These are phyloP conservation scores for Anastrepha ludens DNA, from an alignment of 1,140 invertebrate species.

Conservation along the genomic window DNA sequence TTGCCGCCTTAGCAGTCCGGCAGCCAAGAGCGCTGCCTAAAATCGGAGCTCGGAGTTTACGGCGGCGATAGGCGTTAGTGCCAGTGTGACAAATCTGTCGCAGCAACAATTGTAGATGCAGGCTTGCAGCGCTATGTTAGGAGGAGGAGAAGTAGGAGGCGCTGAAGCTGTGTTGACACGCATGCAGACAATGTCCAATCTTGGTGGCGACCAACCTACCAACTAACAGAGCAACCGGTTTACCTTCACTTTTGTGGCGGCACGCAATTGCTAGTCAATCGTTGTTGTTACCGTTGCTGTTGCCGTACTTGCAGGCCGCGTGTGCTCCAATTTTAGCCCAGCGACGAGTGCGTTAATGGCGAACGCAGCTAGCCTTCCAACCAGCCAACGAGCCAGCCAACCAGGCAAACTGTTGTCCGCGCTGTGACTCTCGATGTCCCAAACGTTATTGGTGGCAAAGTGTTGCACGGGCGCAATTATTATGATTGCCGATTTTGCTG, in stretches of 20 bases:
- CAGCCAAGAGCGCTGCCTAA: not conserved
- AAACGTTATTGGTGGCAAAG: not conserved
- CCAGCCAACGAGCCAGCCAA: not conserved
- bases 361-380: not conserved
- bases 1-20: not conserved
- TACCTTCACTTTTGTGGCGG: conserved; percentile 34
- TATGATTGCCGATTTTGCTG: conserved; percentile 10
- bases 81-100: not conserved
- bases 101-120: not conserved
- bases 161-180: not conserved
- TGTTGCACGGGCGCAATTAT: not conserved
- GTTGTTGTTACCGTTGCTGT: not conserved
- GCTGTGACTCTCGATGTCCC: not conserved
- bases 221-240: conserved; percentile 12
- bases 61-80: not conserved
- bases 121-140: too few species aligned
- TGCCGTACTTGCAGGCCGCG: not conserved
- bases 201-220: not conserved
- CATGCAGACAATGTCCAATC: not conserved
- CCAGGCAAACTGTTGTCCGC: too few species aligned
- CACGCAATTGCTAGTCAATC: not conserved
- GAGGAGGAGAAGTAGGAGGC: not conserved
- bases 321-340: conserved; percentile 31
- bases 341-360: conserved; percentile 21
- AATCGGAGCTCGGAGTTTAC: not conserved